phyloP scores from a whole-genome alignment of 2,113 vertebrate species.

The Corythaeola cristata region DNA sequence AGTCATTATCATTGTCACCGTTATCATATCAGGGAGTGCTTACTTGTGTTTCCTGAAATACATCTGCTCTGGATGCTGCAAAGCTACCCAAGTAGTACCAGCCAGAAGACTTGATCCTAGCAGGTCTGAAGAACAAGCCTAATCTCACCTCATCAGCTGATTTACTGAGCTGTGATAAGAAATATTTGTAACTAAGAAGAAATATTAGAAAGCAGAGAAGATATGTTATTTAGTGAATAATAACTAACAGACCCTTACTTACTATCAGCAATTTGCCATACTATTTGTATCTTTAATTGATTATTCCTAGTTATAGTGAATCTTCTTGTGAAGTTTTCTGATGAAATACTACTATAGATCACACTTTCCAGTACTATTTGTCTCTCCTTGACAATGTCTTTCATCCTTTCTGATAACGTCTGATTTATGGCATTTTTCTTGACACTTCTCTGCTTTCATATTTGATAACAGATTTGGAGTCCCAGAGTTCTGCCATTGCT shows the following conservation, averaged over 20 bases:
- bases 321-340: not conserved
- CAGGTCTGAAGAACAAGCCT: conserved; percentile 76
- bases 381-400: not conserved
- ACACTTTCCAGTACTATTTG: not conserved
- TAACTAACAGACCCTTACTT: not conserved
- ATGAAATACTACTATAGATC: not conserved
- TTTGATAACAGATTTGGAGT: not conserved
- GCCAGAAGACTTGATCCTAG: conserved; percentile 41
- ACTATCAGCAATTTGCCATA: not conserved
- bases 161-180: not conserved
- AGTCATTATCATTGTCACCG: conserved; percentile 70
- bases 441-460: not conserved
- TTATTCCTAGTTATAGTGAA: not conserved
- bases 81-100: conserved; percentile 67
- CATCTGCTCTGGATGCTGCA: conserved; percentile 76
- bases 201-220: not conserved
- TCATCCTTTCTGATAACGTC: not conserved
- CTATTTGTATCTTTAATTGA: not conserved
- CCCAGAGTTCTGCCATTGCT: not conserved
- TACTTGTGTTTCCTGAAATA: conserved; percentile 80
- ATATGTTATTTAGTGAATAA: fast-evolving
- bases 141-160: not conserved
- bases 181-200: not conserved
- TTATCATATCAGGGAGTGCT: conserved; percentile 56
- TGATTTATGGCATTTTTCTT: not conserved